Conservation (phyloP, 2,888 invertebrate genomes). For the Sericinus montela region DNA sequence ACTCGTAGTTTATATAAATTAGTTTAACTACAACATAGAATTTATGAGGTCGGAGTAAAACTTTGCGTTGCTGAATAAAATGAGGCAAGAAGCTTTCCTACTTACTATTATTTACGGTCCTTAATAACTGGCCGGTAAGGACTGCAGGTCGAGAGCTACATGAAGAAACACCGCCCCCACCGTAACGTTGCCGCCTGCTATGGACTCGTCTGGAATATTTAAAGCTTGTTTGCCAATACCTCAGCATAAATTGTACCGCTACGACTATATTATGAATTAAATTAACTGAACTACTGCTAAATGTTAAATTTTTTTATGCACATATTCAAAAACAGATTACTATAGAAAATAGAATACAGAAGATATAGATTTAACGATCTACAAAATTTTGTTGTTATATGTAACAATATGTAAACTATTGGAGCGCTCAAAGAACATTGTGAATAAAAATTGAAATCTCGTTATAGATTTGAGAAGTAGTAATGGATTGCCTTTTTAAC, state of each 20-base stretch:
- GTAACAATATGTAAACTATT: too few relatives aligned
- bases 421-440: too few relatives aligned
- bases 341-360: too few relatives aligned
- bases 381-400: too few relatives aligned
- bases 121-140: slow-evolving; percentile 54
- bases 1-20: neutral
- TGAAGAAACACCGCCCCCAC: slow-evolving; percentile 23
- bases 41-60: slow-evolving; percentile 17
- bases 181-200: slow-evolving; percentile 35
- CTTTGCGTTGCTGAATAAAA: slow-evolving; percentile 42
- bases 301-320: too few relatives aligned
- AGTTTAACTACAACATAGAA: neutral
- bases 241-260: slow-evolving; percentile 35
- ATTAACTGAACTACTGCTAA: too few relatives aligned
- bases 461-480: too few relatives aligned
- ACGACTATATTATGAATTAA: neutral
- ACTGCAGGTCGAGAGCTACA: slow-evolving; percentile 25
- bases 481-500: too few relatives aligned
- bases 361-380: too few relatives aligned
- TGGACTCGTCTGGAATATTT: slow-evolving; percentile 61
- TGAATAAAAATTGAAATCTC: too few relatives aligned
- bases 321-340: too few relatives aligned
- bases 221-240: slow-evolving; percentile 47
- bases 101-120: slow-evolving; percentile 71
- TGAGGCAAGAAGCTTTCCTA: slow-evolving; percentile 52